Conservation (phyloP, 2,797 vertebrate genomes). For the Manis javanica region DNA sequence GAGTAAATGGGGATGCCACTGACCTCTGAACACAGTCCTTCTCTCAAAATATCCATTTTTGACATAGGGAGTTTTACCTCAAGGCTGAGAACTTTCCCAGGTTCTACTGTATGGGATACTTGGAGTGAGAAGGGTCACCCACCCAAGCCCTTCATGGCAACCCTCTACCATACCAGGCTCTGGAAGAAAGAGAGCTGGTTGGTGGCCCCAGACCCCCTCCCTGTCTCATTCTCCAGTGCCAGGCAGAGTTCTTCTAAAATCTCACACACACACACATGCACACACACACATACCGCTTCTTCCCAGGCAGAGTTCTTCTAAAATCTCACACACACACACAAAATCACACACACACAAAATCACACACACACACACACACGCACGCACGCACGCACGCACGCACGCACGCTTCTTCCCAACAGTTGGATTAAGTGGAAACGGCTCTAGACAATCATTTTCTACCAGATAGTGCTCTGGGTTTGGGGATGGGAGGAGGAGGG, state of each 20-base stretch:
- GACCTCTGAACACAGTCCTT: background rate
- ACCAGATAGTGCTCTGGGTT: background rate
- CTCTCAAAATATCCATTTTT: slow-evolving; percentile 15
- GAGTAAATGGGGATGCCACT: background rate
- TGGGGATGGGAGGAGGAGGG: too few species aligned
- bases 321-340: background rate
- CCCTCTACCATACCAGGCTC: background rate
- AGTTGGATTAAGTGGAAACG: slow-evolving; percentile 1
- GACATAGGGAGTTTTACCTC: background rate
- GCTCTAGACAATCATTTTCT: background rate
- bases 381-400: too few species aligned
- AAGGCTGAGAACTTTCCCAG: background rate
- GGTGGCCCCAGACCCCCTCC: background rate
- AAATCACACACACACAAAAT: background rate
- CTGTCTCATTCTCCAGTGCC: background rate
- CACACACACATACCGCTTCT: too few species aligned
- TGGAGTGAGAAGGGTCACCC: background rate
- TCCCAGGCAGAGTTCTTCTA: background rate
- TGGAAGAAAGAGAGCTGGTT: background rate
- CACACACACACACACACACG: too few species aligned
- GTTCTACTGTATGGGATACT: background rate
- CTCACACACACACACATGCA: fast-evolving
- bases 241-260: background rate
- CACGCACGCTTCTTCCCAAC: background rate
- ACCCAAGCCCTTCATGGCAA: background rate